Percentiles rank a stretch among this genome's conserved stretches.
phyloP scores from a whole-genome alignment of 2,888 invertebrate genomes.

The Ophion costatus region DNA sequence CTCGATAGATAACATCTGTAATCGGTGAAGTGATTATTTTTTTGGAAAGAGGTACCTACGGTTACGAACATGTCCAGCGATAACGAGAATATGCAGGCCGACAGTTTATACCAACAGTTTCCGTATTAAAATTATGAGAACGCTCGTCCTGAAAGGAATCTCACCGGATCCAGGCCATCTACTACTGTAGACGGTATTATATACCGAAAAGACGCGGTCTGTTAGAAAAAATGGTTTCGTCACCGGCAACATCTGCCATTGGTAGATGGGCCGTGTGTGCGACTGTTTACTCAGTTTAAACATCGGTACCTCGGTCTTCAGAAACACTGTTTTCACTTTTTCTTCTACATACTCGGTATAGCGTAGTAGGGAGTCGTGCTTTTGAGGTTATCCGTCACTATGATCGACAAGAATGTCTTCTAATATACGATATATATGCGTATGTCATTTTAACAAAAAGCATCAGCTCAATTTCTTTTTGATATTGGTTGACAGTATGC shows the following conservation, averaged over 20 bases:
- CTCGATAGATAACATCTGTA: background rate
- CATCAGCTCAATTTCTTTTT: no score
- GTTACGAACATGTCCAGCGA: constrained; percentile 39
- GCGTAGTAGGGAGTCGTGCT: no score
- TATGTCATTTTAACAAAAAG: no score
- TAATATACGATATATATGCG: no score
- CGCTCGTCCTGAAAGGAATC: constrained; percentile 30
- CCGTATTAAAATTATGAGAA: constrained; percentile 34
- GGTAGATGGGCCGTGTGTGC: no score
- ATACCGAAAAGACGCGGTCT: constrained; percentile 32
- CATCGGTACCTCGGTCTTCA: constrained; percentile 40
- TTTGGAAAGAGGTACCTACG: background rate
- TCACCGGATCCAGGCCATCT: constrained; percentile 26
- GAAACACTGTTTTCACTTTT: background rate
- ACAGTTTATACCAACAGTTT: constrained; percentile 33
- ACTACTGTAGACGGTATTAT: constrained; percentile 38
- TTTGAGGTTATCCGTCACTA: no score
- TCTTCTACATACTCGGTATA: no score
- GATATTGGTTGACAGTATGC: no score
- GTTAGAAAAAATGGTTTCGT: background rate
- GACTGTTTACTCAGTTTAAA: no score
- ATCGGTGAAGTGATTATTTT: background rate
- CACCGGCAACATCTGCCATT: no score
- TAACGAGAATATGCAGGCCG: constrained; percentile 38
- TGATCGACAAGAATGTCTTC: no score